Base-by-base conservation (phyloP, 2,888 invertebrate species). In the Acanthosepion lycidas region DNA sequence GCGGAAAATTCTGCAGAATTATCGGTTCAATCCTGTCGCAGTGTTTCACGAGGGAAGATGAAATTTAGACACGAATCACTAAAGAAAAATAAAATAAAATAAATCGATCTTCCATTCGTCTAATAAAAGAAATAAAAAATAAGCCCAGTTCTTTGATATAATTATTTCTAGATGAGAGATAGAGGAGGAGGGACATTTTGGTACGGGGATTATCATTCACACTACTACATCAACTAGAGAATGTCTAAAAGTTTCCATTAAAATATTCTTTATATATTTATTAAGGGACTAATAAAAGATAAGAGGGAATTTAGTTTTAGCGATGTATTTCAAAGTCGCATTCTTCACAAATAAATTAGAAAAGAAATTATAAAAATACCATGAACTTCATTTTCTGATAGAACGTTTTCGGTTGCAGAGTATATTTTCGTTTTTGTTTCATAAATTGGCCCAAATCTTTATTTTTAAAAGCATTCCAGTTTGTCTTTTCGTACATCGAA, bases 31-130 rank as follows among this genome's bases (percentile, higher is more conserved):
- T 78, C 78, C 78, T 78, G 78, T 12, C 33, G 78, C 78, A 78
- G 78, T n/a, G n/a, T 78, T n/a, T 78, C 78, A 33, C 12, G 78
- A 33, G 78, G 59, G 23, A 59, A 78, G 78, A 78, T 78, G 78
- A 78, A 78, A 78, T 78, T 78, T n/a, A 78, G 78, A 78, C 78
- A 78, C 78, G 78, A 78, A 59, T 55, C 55, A 55, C 78, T 78
- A 78, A 78, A 78, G n/a, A 78, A 78, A 78, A 78, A 78, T 78
- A 12, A 78, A 78, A 78, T 78, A 28, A 78, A 78, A 78, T 78
- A 78, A 6, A 78, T 78, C 28, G 78, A 78, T 78, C 78, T 78
- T 78, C 15, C n/a, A 78, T n/a, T n/a, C 33, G 78, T 78, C 78
- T 8, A 78, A 78, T 78, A 78, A 78, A 15, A 78, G 28, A 78